These are phyloP conservation scores for Tachysurus fulvidraco DNA, from an alignment of 2,113 vertebrate genomes.

Conservation along the genomic window DNA sequence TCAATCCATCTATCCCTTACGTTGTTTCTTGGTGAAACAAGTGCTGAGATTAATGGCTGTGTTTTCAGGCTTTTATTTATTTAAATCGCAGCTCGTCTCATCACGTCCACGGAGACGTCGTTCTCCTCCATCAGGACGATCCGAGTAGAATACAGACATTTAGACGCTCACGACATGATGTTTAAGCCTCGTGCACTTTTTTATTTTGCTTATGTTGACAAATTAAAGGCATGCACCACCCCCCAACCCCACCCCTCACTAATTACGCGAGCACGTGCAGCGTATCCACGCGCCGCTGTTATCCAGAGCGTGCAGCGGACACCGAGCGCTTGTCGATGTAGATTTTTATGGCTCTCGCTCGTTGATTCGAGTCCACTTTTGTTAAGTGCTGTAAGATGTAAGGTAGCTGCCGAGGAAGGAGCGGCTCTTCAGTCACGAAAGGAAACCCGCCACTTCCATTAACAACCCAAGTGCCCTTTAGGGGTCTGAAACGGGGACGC, in stretches of 20 bases:
- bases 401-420: neutral
- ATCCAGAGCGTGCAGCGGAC: neutral
- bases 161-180: too few species aligned
- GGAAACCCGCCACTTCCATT: slow-evolving; percentile 15
- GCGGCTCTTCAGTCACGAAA: neutral
- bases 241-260: neutral
- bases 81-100: too few species aligned
- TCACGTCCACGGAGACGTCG: too few species aligned
- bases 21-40: too few species aligned
- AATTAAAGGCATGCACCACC: too few species aligned
- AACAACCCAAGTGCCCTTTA: neutral
- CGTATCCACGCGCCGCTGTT: neutral
- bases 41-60: too few species aligned
- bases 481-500: neutral
- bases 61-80: too few species aligned
- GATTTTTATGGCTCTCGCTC: neutral
- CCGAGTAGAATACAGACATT: too few species aligned
- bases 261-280: neutral
- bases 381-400: neutral
- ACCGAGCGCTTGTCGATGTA: neutral
- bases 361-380: neutral
- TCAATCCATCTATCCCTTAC: too few species aligned
- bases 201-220: neutral
- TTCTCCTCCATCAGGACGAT: too few species aligned
- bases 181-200: neutral